Base-by-base conservation (phyloP, 2,113 vertebrate genomes). In the Triplophysa dalaica region DNA sequence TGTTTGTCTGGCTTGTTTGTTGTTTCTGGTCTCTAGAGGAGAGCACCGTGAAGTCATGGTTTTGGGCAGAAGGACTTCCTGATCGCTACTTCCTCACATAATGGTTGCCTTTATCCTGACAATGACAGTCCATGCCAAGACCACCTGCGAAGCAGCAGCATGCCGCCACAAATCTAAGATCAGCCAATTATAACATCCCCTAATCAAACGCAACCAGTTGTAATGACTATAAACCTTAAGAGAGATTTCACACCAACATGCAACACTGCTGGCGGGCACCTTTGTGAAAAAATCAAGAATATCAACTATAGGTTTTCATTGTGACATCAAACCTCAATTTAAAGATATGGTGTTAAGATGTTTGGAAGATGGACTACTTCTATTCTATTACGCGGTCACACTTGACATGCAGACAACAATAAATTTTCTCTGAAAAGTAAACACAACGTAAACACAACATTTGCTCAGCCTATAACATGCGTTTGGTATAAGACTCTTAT, bases 131-230 rank as follows among this genome's bases (percentile, higher is more conserved):
- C 29, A 38, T 77, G 80, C 77, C 80, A 85, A 61, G 80, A 82
- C 83, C 83, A 85, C 80, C 80, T 58, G 43, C 62, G 65, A 21
- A 56, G 72, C 72, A 72, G 64, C 83, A 77, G 69, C 43, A 54
- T 29, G 66, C 24, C 48, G 45, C 64, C 48, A 74, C 63, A 75
- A 41, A 74, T 65, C 84, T 86, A 79, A 82, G 85, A 84, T 80
- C 84, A 81, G 74, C 79, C 48, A 78, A 68, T 72, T 66, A 77
- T 61, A 67, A 60, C 19, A 77, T 67, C 78, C 75, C 73, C 60
- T 80, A 61, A 77, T 83, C 79, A 63, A 54, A 83, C 38, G 21
- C 58, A 67, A 81, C 62, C 52, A 80, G 75, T 73, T 38, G 56
- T 65, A 81, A 81, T 77, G 61, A 77, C 26, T 77, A 45, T 50